Conservation (phyloP, 2,888 invertebrate species). For the Ashinkailepas kermadecensis region DNA sequence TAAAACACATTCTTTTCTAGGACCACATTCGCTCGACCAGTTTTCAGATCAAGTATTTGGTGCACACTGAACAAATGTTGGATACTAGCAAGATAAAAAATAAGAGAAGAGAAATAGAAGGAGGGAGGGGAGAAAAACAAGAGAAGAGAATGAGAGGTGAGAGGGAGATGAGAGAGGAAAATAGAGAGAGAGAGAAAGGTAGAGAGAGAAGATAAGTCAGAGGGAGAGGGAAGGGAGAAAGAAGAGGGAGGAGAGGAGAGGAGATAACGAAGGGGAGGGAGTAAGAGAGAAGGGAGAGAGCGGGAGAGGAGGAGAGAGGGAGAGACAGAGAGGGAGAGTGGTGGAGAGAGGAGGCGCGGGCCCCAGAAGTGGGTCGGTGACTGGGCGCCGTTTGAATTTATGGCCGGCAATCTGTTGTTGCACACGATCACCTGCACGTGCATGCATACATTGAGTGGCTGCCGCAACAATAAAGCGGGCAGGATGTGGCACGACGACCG, state of each 20-base stretch:
- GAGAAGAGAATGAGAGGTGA: too few species aligned
- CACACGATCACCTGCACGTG: constrained; percentile 4
- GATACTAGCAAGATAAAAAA: too few species aligned
- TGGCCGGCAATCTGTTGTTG: not conserved
- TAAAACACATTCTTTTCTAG: too few species aligned
- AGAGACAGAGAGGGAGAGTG: not conserved
- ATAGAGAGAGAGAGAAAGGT: not conserved
- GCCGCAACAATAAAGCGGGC: not conserved
- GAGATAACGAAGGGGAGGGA: not conserved
- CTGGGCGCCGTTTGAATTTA: not conserved
- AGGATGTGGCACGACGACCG: constrained; percentile 3
- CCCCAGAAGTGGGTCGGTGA: constrained; percentile 1
- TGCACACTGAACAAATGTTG: too few species aligned
- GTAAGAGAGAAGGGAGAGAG: not conserved
- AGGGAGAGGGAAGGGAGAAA: too few species aligned
- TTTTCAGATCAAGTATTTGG: too few species aligned
- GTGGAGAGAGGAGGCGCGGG: not conserved
- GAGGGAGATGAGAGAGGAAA: not conserved
- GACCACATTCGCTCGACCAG: too few species aligned
- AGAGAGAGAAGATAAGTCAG: not conserved
- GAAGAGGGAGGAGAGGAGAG: too few species aligned
- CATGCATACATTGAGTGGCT: not conserved
- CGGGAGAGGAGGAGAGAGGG: not conserved
- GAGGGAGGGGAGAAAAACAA: too few species aligned
- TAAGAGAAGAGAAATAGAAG: too few species aligned